A percentile compares a stretch with the other conserved stretches of the same genome.
Conservation (phyloP, 2,113 vertebrate species). For the Raphicerus campestris region DNA sequence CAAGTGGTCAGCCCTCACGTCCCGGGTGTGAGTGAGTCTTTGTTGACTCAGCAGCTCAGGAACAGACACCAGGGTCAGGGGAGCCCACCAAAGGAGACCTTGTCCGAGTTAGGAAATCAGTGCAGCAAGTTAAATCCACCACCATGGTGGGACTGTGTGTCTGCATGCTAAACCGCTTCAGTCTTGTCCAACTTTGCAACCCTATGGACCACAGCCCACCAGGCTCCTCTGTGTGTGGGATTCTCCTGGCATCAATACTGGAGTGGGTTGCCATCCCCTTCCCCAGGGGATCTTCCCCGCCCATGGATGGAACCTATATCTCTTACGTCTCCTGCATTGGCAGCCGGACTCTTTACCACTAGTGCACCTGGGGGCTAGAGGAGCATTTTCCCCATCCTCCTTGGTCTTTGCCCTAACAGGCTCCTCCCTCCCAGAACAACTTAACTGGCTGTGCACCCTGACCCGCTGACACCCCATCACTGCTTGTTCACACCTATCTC, state of each 20-base stretch:
- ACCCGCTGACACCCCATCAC: not conserved
- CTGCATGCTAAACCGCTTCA: not conserved
- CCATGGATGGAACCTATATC: not conserved
- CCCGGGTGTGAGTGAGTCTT: not conserved
- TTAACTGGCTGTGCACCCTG: not conserved
- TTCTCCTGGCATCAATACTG: not conserved
- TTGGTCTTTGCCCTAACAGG: not conserved
- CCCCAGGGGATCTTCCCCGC: not conserved
- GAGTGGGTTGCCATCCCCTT: not conserved
- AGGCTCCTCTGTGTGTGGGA: not conserved
- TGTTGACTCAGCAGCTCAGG: not conserved
- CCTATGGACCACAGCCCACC: not conserved
- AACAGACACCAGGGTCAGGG: not conserved
- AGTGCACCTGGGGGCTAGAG: not conserved
- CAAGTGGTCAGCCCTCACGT: not conserved
- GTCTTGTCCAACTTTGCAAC: not conserved
- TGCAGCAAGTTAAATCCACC: not conserved
- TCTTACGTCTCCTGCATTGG: not conserved
- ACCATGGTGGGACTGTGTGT: not conserved
- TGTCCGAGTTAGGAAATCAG: no score
- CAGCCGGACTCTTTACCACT: not conserved
- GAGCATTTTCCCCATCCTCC: not conserved
- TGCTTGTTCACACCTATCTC: not conserved
- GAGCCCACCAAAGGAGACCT: no score
- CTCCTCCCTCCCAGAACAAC: not conserved